Base-by-base conservation (phyloP, 2,888 invertebrate genomes). In the Colostygia pectinataria region DNA sequence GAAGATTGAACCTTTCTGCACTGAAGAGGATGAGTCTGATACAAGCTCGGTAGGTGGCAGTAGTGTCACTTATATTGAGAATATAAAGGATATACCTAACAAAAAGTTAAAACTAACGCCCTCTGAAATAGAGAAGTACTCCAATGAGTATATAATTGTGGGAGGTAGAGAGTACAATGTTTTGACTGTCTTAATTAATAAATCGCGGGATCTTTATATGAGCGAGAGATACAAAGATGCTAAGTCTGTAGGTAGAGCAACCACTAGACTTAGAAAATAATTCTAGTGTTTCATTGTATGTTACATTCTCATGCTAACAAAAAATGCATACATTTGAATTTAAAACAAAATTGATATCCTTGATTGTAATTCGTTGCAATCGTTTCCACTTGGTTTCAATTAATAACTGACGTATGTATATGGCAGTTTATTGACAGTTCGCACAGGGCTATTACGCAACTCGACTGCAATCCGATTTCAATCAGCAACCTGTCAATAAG, bases 231-330 rank as follows among this genome's bases (percentile, higher is more conserved):
- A 74, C 43, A 76, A 71, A 46, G 64, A 81, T 55, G 37, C 60
- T 0, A 79, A 72, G 43, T 71, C 69, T n/a, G 52, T 77, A n/a
- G 83, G 81, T 4, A 64, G 83, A 31, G 82, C 73, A 7, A 63
- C 38, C 4, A 49, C 55, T n/a, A 53, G 61, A 34, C 9, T 33
- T 0, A 37, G 12, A 24, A 8, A 4, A 9, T 28, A n/a, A 18
- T 31, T 8, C 13, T n/a, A n/a, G n/a, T 15, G 15, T 3, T 6
- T 5, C 24, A 24, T 5, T 24, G 24, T 24, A n/a, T n/a, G n/a
- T n/a, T n/a, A n/a, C n/a, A n/a, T n/a, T n/a, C n/a, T n/a, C n/a
- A n/a, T n/a, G n/a, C n/a, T n/a, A n/a, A n/a, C n/a, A n/a, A n/a
- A n/a, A n/a, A n/a, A n/a, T n/a, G n/a, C n/a, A n/a, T n/a, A n/a